These are phyloP conservation scores for Hyperoodon ampullatus DNA, from an alignment of 2,113 vertebrate species.

Conservation along the genomic window DNA sequence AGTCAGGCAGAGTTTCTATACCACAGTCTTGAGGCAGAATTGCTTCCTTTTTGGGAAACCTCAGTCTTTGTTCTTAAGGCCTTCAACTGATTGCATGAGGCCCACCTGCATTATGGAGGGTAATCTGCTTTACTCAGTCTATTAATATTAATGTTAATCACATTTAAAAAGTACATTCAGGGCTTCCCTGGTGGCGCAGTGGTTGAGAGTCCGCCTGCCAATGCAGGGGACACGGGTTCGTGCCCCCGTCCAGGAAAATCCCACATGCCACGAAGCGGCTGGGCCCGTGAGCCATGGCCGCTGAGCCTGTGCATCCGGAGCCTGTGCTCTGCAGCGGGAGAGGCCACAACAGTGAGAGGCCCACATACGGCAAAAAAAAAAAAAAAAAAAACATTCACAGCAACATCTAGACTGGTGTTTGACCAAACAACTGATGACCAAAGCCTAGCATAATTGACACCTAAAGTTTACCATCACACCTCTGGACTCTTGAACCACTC, in stretches of 20 bases:
- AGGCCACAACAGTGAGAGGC: too few species aligned
- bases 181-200: too few species aligned
- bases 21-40: background rate
- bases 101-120: background rate
- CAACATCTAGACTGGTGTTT: constrained; percentile 2
- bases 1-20: background rate
- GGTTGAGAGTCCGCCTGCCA: too few species aligned
- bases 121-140: background rate
- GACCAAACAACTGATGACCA: background rate
- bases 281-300: too few species aligned
- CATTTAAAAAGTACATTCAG: background rate
- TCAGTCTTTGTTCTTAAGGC: background rate
- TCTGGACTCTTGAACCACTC: background rate
- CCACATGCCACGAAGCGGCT: too few species aligned
- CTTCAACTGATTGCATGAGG: background rate
- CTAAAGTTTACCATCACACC: background rate
- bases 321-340: too few species aligned
- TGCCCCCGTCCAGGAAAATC: too few species aligned
- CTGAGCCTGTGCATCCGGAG: too few species aligned
- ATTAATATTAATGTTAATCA: background rate
- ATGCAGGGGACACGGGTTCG: too few species aligned
- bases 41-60: background rate
- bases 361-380: too few species aligned
- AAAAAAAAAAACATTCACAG: background rate
- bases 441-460: background rate